Base-by-base conservation (phyloP, 92 coral and sea anemone genomes). In the Phenganax subtilis region DNA sequence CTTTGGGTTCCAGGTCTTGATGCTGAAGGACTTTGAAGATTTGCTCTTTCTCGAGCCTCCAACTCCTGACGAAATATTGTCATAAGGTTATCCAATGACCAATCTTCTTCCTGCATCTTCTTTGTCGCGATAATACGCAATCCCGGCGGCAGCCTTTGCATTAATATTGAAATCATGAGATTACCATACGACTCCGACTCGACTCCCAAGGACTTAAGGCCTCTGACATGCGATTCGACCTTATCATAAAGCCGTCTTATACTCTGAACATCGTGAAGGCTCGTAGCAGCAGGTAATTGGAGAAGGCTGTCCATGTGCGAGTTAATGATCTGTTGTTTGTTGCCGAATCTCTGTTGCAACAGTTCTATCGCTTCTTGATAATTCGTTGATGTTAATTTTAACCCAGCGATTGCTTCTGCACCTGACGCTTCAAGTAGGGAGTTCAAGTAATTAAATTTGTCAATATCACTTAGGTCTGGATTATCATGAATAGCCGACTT, bases 401-500 rank as follows among this genome's bases (percentile, higher is more conserved):
- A 37, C 47, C 80, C 64, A 12, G 63, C 9, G 16, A 75, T 75
- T 75, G 80, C 80, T 75, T 75, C 80, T 53, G 80, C 80, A 53
- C 37, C 80, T 54, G 80, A 75, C 55, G 80, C 54, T 51, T 75
- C 62, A 75, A 75, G 80, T 66, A 75, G 61, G 64, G 80, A 75
- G 61, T 75, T 75, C 61, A 75, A 52, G 30, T 75, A 52, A 30
- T 75, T 7, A 75, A 66, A 66, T 66, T 66, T 66, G 72, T 66
- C 72, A 25, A 66, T 66, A 25, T 66, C 72, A 66, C 72, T 72
- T 77, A 68, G 71, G 67, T 77, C 85, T 55, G 85, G 87, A 76
- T 84, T 80, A 51, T 76, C 85, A 81, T 84, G 87, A 61, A 80
- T 87, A 51, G 90, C 85, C 14, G 87, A 83, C 28, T 77, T 80